phyloP scores from a whole-genome alignment of 2,113 vertebrate species.

The Columbina picui region DNA sequence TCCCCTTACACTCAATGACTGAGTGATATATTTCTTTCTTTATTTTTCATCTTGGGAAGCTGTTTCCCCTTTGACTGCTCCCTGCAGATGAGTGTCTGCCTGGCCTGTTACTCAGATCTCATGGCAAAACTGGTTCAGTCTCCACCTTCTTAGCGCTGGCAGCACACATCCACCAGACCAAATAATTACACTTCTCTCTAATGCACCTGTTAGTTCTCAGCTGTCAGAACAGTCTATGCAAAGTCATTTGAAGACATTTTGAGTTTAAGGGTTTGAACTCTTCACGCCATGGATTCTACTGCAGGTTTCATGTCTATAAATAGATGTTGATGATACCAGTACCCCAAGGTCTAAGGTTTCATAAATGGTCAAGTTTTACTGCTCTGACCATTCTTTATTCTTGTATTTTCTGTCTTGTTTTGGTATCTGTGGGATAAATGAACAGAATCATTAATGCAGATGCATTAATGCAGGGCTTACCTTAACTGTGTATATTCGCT shows the following conservation, averaged over 20 bases:
- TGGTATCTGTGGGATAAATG: neutral
- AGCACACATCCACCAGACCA: neutral
- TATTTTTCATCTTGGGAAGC: neutral
- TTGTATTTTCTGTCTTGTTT: neutral
- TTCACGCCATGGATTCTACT: neutral
- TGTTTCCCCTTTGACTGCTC: neutral
- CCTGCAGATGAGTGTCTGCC: neutral
- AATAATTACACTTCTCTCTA: neutral
- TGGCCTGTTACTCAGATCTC: neutral
- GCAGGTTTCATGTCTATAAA: neutral
- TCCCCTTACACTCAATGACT: neutral
- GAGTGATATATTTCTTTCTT: neutral
- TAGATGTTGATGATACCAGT: neutral
- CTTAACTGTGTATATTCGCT: neutral
- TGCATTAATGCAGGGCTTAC: neutral
- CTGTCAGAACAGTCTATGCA: neutral
- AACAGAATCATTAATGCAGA: rapidly evolving
- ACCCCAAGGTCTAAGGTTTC: neutral
- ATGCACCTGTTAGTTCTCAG: neutral
- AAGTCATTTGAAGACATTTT: neutral
- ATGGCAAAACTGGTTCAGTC: neutral
- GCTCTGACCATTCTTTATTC: neutral
- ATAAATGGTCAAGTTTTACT: neutral
- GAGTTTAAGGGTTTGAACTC: neutral
- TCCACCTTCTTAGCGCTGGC: neutral